phyloP scores from a whole-genome alignment of 2,888 invertebrate genomes.

The Amphipoea oculea region DNA sequence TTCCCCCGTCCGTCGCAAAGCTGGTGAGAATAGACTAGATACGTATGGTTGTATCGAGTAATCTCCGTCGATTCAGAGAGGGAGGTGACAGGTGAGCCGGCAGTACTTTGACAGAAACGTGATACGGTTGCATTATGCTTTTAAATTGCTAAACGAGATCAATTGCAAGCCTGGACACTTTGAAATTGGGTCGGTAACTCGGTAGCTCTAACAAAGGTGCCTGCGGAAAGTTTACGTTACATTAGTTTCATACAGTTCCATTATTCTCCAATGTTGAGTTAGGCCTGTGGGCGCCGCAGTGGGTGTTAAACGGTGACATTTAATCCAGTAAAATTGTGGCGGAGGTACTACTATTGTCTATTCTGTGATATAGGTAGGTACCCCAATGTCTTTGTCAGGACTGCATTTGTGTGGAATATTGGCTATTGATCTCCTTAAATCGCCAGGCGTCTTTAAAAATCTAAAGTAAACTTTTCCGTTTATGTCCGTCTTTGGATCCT shows the following conservation, averaged over 20 bases:
- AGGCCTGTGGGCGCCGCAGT: neutral
- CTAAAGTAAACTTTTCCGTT: too few relatives aligned
- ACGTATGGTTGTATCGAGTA: constrained; percentile 11
- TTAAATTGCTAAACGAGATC: constrained; percentile 35
- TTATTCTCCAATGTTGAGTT: constrained; percentile 25
- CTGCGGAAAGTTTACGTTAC: constrained; percentile 23
- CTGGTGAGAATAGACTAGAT: constrained; percentile 22
- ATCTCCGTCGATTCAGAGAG: constrained; percentile 21
- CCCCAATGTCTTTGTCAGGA: neutral
- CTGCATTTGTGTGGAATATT: neutral
- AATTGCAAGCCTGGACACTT: constrained; percentile 29
- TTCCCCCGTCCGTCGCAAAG: constrained; percentile 18
- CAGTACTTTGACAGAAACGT: constrained; percentile 30
- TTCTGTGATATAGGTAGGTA: neutral
- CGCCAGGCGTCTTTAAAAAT: neutral
- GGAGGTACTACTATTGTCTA: neutral
- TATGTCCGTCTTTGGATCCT: neutral
- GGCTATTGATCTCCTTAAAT: neutral
- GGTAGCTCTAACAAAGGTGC: constrained; percentile 33
- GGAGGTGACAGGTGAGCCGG: constrained; percentile 3
- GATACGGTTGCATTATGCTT: constrained; percentile 42
- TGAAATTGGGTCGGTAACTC: constrained; percentile 39
- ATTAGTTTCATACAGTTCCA: constrained; percentile 30
- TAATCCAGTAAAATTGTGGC: constrained; percentile 8
- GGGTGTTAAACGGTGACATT: constrained; percentile 10